These are phyloP conservation scores for Psophia crepitans DNA, from an alignment of 2,113 vertebrate genomes.

Conservation along the genomic window DNA sequence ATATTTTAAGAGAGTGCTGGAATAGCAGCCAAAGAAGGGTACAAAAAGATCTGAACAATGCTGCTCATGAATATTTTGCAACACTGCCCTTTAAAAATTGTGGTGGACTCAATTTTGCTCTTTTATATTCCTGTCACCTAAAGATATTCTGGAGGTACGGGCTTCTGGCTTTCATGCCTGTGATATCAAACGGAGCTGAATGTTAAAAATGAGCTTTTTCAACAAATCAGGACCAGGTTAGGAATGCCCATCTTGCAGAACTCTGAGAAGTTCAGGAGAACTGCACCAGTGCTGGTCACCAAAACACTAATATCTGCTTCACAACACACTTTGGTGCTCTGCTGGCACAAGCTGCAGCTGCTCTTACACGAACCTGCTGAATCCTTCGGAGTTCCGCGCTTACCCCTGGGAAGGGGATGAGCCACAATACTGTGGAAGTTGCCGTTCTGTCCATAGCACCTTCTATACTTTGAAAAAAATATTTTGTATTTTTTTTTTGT, in stretches of 20 bases:
- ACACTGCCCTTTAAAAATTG: not conserved
- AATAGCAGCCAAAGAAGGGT: not conserved
- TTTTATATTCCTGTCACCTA: not conserved
- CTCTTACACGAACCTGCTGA: accelerated
- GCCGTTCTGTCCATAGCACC: not conserved
- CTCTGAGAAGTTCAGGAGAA: accelerated
- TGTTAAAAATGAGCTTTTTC: not conserved
- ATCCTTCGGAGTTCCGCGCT: too few species aligned
- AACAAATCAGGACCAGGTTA: not conserved
- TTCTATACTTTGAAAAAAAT: not conserved
- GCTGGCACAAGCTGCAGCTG: not conserved
- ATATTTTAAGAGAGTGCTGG: not conserved
- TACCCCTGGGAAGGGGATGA: not conserved
- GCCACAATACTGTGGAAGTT: not conserved
- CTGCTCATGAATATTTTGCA: not conserved
- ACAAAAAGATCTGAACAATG: not conserved
- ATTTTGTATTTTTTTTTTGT: not conserved
- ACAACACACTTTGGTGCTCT: not conserved
- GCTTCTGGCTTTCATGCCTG: not conserved
- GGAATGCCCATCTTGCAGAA: not conserved
- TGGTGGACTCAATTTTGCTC: not conserved
- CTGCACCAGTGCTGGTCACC: not conserved
- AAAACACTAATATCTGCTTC: not conserved
- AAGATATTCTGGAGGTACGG: not conserved
- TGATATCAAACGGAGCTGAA: not conserved